Base-by-base conservation (phyloP, 2,888 invertebrate genomes). In the Candidula unifasciata region DNA sequence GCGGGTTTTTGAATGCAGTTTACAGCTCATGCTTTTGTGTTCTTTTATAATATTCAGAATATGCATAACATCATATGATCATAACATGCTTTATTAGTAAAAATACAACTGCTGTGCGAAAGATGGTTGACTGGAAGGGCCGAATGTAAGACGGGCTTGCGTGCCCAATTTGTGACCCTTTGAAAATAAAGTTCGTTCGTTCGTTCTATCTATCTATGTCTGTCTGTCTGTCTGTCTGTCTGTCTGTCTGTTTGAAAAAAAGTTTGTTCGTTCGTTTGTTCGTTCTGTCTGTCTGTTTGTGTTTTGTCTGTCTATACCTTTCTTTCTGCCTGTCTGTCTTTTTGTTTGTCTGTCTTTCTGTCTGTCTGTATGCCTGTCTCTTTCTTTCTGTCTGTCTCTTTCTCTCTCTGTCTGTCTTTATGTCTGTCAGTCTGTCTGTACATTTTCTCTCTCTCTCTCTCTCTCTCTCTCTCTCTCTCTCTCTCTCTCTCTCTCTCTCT, bases 401-500 rank as follows among this genome's bases (percentile, higher is more conserved):
- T 60, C 60, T 16, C 8, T 16, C 60, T 60, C 60, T 2, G 5
- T 60, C 60, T 60, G 10, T 16, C 60, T 60, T n/a, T 13, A 24
- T 60, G 3, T 60, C 24, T 13, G 10, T 60, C 60, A 18, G 10
- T 60, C n/a, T 60, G 5, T n/a, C 21, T n/a, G 10, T 21, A 24
- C 21, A 18, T 21, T 16, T 21, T 0, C 35, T 10, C 37, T 18
- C 27, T 8, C 24, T 76, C 33, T 79, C 33, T 79, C 64, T 76
- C 60, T 60, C 60, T 60, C 76, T 37, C 10, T 76, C 76, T 76
- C 5, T 71, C 71, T 71, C 52, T 6, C 76, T 76, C 76, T 76
- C 76, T 76, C 44, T 76, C 44, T 76, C 52, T 37, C 76, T 37
- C 27, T 76, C 76, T 76, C 76, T 37, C 18, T 37, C 76, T n/a